Evolutionary conservation across 2,888 invertebrate species (phyloP).

Genomic region (Xanthia icteritia): DNA sequence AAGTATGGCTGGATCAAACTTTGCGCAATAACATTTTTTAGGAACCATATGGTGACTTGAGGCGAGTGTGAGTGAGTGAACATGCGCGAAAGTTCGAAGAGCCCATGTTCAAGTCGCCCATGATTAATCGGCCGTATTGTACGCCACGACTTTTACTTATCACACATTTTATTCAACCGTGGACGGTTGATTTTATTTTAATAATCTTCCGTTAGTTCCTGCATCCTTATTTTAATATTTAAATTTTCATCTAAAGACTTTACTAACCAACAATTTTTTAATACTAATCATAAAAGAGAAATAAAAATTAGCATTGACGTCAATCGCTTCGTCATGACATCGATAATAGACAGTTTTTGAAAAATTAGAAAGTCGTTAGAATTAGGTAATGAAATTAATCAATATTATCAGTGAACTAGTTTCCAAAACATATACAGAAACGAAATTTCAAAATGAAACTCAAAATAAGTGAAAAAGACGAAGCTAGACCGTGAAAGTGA

Average conservation of each 20-base stretch:
- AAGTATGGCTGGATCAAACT: neutral
- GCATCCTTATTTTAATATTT: neutral
- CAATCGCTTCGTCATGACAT: slow-evolving; percentile 26
- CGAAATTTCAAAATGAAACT: neutral
- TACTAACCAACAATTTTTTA: neutral
- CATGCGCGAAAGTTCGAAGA: no score
- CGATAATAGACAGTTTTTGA: slow-evolving; percentile 10
- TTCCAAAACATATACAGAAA: neutral
- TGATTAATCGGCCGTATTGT: no score
- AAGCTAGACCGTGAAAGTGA: neutral
- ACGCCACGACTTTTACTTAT: neutral
- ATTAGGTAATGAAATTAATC: neutral
- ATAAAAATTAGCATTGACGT: slow-evolving; percentile 41
- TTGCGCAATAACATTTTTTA: neutral
- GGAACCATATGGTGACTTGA: no score
- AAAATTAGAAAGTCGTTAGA: slow-evolving; percentile 21
- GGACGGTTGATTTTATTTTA: neutral
- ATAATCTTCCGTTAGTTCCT: neutral
- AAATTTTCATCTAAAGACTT: neutral
- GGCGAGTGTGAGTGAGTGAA: no score
- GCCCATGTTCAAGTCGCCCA: no score
- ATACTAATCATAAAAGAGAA: neutral
- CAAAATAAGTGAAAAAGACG: neutral
- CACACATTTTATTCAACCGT: neutral
- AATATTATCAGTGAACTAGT: neutral